Evolutionary conservation across 1,140 invertebrate genomes (phyloP), one percentile per base, ranked within the genome.

Genomic region (Lineus longissimus): DNA sequence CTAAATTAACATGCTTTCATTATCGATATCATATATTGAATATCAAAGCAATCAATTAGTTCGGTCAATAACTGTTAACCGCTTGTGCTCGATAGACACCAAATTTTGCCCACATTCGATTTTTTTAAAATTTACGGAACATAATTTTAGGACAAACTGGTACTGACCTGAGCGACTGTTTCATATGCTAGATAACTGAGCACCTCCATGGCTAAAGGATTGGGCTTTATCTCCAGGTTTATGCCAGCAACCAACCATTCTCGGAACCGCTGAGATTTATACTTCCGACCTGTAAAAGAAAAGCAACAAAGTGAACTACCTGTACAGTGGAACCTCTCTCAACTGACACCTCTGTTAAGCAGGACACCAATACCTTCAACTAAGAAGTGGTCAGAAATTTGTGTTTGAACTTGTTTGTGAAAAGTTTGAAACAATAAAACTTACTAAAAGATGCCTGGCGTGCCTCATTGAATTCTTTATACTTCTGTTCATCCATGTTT

Each of bases 131-230:
- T n/a, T n/a, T n/a, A n/a, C n/a, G n/a, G n/a, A n/a, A n/a, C n/a
- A n/a, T n/a, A n/a, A 4, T 19, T 51, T 27, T n/a, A 51, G 6
- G 47, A 23, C 4, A 19, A 7, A 6, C 4, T 27, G 19, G n/a
- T 22, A 58, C 47, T 61, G 66, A 89, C 85, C 76, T 88, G 85
- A 11, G 87, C 87, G 4, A 89, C 85, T 7, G 86, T 87, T 80
- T 89, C 88, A 73, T 88, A 87, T 0, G 87, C 86, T 22, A 89
- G 76, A 74, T 88, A 88, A 58, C 85, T 82, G 45, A 88, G 73
- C 51, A 88, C 81, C 57, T 84, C 84, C 40, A 86, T 75, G 1
- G 84, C 84, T 64, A 82, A 74, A 56, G 80, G 82, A 11, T 82
- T 81, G 30, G 86, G 76, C 51, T 79, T 85, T 23, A 86, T 72